Evolutionary conservation across 2,113 vertebrate species (phyloP).

Genomic region (Sigmodon hispidus): DNA sequence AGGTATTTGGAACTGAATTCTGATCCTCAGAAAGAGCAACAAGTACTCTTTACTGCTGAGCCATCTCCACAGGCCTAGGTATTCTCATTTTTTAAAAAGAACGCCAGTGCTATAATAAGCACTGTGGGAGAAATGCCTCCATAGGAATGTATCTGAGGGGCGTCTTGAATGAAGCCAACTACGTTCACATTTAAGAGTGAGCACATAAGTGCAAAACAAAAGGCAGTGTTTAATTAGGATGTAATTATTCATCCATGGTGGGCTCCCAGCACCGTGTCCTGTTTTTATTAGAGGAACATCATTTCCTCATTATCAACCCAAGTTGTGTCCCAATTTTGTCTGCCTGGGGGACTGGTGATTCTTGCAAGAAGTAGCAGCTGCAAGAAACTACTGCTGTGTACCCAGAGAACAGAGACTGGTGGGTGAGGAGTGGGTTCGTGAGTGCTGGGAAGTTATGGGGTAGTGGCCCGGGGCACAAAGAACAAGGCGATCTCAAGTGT

Average conservation of each 20-base stretch:
- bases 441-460: background rate
- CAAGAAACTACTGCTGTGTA: background rate
- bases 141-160: conserved; percentile 28
- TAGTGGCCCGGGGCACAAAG: background rate
- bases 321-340: conserved; percentile 6
- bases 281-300: conserved; percentile 61
- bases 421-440: background rate
- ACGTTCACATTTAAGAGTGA: conserved; percentile 59
- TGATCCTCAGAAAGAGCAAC: too few relatives aligned
- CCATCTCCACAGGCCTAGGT: background rate
- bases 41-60: too few relatives aligned
- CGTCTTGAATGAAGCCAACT: background rate
- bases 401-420: background rate
- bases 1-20: background rate
- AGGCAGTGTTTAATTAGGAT: conserved; percentile 51
- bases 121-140: background rate
- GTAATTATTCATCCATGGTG: conserved; percentile 62
- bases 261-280: conserved; percentile 13
- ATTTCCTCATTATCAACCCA: conserved; percentile 41
- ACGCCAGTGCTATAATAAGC: background rate
- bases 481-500: background rate
- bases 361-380: background rate
- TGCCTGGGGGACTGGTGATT: background rate
- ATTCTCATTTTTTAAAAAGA: background rate
- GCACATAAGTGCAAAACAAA: conserved; percentile 29